phyloP scores from a whole-genome alignment of 2,113 vertebrate genomes.

The Syrrhaptes paradoxus region DNA sequence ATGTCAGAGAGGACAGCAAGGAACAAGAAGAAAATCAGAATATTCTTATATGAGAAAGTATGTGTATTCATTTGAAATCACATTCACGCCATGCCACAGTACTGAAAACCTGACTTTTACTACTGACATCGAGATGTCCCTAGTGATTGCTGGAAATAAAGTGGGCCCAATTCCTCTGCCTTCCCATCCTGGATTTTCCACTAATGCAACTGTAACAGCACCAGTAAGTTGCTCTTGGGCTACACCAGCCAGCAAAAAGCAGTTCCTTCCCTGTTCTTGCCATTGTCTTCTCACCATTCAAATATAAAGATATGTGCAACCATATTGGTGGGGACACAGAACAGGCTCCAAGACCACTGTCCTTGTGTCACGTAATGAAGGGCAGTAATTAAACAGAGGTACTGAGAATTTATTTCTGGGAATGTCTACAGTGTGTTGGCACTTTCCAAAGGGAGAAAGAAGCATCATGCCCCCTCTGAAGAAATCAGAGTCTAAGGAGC shows the following conservation, averaged over 20 bases:
- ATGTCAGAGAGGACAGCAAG: neutral
- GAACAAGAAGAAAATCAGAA: neutral
- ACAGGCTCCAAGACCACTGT: neutral
- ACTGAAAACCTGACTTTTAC: neutral
- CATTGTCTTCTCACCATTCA: neutral
- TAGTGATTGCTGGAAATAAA: neutral
- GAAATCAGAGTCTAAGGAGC: neutral
- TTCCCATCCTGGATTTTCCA: neutral
- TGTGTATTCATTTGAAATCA: neutral
- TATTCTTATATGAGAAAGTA: neutral
- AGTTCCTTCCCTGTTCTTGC: neutral
- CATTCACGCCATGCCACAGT: neutral
- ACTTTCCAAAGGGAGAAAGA: neutral
- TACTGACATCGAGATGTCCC: neutral
- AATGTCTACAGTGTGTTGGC: neutral
- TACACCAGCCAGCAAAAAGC: neutral
- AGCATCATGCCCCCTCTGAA: neutral
- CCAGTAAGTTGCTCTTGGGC: neutral
- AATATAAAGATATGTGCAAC: neutral
- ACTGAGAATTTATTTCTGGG: conserved; percentile 14
- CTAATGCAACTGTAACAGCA: neutral
- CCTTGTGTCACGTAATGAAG: neutral
- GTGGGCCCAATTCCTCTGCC: neutral
- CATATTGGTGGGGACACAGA: neutral
- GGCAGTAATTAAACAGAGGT: neutral